Evolutionary conservation across 2,797 vertebrate genomes (phyloP).

Genomic region (Hirundo rustica): DNA sequence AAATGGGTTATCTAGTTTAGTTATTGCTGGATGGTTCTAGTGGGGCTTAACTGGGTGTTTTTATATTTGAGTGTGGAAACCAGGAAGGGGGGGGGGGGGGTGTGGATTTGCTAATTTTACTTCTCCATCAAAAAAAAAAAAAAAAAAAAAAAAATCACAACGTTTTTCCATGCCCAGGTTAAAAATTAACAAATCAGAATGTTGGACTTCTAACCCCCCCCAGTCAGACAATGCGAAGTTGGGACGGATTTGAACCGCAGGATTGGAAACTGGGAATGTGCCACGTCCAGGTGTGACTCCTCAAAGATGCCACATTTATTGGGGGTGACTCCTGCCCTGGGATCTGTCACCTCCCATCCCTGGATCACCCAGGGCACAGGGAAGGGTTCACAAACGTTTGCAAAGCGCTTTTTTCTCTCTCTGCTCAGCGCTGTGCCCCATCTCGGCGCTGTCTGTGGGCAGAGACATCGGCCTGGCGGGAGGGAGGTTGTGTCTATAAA

Average conservation of each 20-base stretch:
- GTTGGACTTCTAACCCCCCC: conserved; percentile 46
- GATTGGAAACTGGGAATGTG: neutral
- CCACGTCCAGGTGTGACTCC: neutral
- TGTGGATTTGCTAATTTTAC: neutral
- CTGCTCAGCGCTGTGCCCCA: neutral
- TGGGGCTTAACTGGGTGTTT: conserved; percentile 16
- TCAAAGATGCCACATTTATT: neutral
- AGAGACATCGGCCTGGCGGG: neutral
- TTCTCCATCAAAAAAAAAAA: neutral
- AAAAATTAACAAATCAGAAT: conserved; percentile 43
- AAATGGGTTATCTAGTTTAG: conserved; percentile 61
- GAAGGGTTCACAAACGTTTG: neutral
- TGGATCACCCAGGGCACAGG: neutral
- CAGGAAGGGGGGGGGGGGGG: no score
- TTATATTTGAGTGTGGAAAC: neutral
- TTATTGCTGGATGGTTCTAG: conserved; percentile 45
- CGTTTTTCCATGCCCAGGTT: conserved; percentile 22
- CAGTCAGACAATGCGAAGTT: neutral
- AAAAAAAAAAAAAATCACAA: neutral
- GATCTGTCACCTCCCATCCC: neutral
- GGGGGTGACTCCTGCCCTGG: neutral
- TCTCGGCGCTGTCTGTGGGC: neutral
- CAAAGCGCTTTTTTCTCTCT: neutral
- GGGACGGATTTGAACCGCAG: neutral
- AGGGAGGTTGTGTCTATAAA: neutral